Evolutionary conservation across 2,797 vertebrate species (phyloP), one percentile per base, ranked within the genome.

Genomic region (Tolypeutes matacus): DNA sequence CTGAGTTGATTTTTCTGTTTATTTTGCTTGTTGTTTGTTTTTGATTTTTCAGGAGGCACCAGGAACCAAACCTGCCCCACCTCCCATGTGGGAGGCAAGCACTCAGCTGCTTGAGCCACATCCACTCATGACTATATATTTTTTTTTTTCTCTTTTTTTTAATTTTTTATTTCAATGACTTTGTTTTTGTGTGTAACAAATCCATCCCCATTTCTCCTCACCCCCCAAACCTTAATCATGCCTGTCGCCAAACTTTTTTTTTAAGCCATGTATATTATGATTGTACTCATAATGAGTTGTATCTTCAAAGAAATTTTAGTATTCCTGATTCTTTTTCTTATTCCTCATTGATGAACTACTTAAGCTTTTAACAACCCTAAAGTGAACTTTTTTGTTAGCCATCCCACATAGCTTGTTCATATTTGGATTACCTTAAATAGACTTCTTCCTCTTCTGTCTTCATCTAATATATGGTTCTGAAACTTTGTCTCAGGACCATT

Each of bases 281-380:
- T 86, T 84, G 77, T 21, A 39, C 29, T 62, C 7, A 21, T 76
- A 86, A 75, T 12, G 42, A 73, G 25, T 92, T 91, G 27, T 88
- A 42, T 89, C 76, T 91, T 93, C 91, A 65, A 95, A 72, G 39
- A 62, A 88, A 64, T 31, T 78, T 49, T 31, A 81, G 17, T 85
- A 23, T 94, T 84, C 23, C 29, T 84, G n/a, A 62, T 90, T 58
- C 14, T 78, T 13, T 62, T 94, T 94, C 69, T 14, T 36, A 69
- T 77, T 78, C 29, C 39, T 76, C 36, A 49, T 27, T 65, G 62
- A 82, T 86, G 67, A 89, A 77, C 65, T 51, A 42, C 20, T 20
- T 70, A 89, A 65, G 27, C 29, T 85, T 21, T 85, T 76, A 92
- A 87, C 76, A 92, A 87, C 76, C 90, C 67, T 89, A 51, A 90